Conservation (phyloP, 2,888 invertebrate species). For the Lamproptera curius region DNA sequence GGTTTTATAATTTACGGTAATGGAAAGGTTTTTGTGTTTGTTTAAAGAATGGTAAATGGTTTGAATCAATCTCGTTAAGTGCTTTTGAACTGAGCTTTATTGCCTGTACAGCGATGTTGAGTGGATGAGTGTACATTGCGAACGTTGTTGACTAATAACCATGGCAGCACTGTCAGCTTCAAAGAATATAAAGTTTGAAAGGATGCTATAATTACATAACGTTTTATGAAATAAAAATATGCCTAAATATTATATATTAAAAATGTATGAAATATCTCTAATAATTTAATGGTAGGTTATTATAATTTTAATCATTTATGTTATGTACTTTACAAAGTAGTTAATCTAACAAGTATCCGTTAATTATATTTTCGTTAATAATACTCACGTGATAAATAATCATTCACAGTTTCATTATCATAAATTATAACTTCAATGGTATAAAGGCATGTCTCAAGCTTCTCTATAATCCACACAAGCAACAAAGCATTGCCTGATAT, state of each 20-base stretch:
- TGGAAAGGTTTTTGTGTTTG: conserved; percentile 73
- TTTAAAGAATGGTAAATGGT: conserved; percentile 76
- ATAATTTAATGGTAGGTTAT: no score
- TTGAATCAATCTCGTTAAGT: conserved; percentile 76
- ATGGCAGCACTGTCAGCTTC: conserved; percentile 26
- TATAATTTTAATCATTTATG: no score
- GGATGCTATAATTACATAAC: no score
- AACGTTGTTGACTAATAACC: conserved; percentile 25
- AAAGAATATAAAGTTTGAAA: no score
- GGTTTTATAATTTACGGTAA: conserved; percentile 75
- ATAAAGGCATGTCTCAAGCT: background rate
- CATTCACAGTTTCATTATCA: no score
- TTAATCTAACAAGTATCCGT: no score
- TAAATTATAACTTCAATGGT: background rate
- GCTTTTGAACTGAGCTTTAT: conserved; percentile 76
- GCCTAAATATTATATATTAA: no score
- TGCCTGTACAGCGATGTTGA: conserved; percentile 61
- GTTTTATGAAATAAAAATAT: no score
- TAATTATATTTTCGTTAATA: no score
- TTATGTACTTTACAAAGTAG: no score
- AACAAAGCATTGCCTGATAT: conserved; percentile 54
- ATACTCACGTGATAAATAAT: no score
- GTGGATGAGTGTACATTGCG: conserved; percentile 47
- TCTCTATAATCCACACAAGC: conserved; percentile 41
- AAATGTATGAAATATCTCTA: no score